Evolutionary conservation across 1,140 invertebrate genomes (phyloP).

Genomic region (Batillaria attramentaria): DNA sequence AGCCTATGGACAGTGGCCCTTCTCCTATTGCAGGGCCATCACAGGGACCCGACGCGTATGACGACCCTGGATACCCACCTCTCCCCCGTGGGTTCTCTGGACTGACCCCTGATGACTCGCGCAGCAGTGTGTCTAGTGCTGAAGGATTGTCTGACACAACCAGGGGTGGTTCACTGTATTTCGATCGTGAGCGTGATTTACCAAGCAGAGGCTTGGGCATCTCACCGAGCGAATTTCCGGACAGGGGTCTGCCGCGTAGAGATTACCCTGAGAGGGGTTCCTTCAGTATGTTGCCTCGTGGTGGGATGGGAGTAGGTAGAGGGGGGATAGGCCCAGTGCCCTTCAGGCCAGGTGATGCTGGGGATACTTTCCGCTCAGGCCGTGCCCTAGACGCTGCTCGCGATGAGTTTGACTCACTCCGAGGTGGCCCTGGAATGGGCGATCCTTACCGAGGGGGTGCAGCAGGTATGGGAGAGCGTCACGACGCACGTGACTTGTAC

Average conservation of each 20-base stretch:
- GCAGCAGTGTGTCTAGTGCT: not conserved
- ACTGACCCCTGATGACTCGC: constrained; percentile 5
- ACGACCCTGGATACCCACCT: not conserved
- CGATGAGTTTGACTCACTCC: constrained; percentile 5
- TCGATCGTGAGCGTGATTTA: constrained; percentile 19
- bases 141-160: not conserved
- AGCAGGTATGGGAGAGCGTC: not conserved
- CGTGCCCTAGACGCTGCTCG: constrained; percentile 1
- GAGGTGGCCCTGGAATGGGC: not conserved
- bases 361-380: not conserved
- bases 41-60: not conserved
- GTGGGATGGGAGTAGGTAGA: not conserved
- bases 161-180: not conserved
- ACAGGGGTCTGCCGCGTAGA: not conserved
- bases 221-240: constrained; percentile 16
- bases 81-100: not conserved
- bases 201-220: not conserved
- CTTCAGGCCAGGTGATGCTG: not conserved
- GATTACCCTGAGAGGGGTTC: not conserved
- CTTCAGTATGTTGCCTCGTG: not conserved
- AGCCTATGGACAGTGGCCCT: not conserved
- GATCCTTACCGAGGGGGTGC: not conserved
- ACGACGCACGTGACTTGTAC: not conserved
- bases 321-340: not conserved
- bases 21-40: not conserved